phyloP scores from a whole-genome alignment of 2,888 invertebrate genomes.

The Cheilosia grossa region DNA sequence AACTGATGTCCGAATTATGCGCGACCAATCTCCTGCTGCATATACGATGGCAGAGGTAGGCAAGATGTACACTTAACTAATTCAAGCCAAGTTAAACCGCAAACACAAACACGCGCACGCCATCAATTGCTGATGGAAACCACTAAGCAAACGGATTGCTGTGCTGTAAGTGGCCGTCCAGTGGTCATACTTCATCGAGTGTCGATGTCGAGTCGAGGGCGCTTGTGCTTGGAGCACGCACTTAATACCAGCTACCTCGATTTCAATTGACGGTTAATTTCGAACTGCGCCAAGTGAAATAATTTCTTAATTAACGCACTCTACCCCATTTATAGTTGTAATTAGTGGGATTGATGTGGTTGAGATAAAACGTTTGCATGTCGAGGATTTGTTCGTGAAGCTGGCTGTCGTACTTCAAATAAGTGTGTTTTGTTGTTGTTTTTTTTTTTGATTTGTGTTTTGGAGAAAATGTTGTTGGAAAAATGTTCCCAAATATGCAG shows the following conservation, averaged over 20 bases:
- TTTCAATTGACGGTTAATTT: conserved; percentile 37
- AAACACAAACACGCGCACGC: neutral
- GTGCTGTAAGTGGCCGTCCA: conserved; percentile 30
- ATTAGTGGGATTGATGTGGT: conserved; percentile 28
- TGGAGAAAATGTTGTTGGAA: too few relatives aligned
- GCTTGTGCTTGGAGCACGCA: conserved; percentile 35
- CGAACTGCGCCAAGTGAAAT: conserved; percentile 19
- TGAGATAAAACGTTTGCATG: conserved; percentile 13
- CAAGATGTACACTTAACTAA: conserved; percentile 1
- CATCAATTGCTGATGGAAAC: conserved; percentile 4
- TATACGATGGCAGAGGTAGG: neutral
- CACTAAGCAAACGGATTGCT: conserved; percentile 25
- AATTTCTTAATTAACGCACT: conserved; percentile 33
- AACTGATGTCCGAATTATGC: conserved; percentile 5
- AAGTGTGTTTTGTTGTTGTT: too few relatives aligned
- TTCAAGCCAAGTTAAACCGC: neutral
- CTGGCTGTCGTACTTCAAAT: neutral
- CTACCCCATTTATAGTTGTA: conserved; percentile 21
- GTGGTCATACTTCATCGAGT: conserved; percentile 18
- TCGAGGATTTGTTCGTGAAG: neutral
- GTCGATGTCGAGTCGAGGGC: conserved; percentile 26
- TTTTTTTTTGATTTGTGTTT: too few relatives aligned
- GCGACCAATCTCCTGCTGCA: neutral
- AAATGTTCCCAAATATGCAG: too few relatives aligned
- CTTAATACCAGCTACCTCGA: conserved; percentile 10